Percentiles rank a stretch among this genome's conserved stretches.
Conservation (phyloP, 2,113 vertebrate species). For the Ardeotis arabs region DNA sequence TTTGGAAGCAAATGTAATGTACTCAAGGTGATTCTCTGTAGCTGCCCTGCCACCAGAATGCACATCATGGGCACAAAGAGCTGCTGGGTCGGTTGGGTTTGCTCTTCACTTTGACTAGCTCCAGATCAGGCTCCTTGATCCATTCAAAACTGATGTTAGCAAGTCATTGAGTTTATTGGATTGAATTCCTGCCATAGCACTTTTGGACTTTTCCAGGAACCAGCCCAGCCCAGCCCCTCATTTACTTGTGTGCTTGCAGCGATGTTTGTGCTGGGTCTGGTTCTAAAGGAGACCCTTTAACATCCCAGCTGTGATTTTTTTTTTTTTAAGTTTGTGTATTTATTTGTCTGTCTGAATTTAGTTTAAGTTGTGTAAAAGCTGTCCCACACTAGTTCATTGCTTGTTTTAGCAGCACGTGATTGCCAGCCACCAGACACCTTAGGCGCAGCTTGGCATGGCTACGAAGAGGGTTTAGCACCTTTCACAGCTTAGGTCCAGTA, state of each 20-base stretch:
- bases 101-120: neutral
- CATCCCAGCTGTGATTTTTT: neutral
- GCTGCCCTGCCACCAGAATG: neutral
- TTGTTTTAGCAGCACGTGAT: neutral
- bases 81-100: neutral
- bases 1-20: neutral
- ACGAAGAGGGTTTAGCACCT: neutral
- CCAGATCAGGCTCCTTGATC: neutral
- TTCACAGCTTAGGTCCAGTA: neutral
- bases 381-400: neutral
- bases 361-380: neutral
- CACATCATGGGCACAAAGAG: neutral
- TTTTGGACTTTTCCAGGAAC: neutral
- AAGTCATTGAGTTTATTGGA: neutral
- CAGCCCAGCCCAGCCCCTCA: neutral
- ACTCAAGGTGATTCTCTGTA: neutral
- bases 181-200: neutral
- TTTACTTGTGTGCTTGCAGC: neutral
- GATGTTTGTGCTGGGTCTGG: rapidly evolving
- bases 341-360: neutral
- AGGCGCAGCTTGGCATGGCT: neutral
- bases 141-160: neutral
- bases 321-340: neutral
- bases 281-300: neutral
- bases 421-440: neutral